A percentile compares a stretch with the other conserved stretches of the same genome.
Conservation (phyloP, 2,888 invertebrate genomes). For the Aspidapion aeneum region DNA sequence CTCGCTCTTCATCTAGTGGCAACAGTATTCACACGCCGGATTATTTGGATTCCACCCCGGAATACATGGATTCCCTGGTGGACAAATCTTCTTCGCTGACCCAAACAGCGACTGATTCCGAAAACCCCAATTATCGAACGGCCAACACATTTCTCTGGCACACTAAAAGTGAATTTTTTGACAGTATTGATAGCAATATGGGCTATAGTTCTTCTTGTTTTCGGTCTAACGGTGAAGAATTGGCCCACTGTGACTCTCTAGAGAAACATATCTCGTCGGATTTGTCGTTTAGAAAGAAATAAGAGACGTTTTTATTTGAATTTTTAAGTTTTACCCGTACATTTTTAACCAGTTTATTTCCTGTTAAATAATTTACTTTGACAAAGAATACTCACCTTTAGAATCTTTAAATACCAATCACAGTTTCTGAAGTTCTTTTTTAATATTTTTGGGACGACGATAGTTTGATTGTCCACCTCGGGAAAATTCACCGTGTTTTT, state of each 20-base stretch:
- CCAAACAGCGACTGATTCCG: constrained; percentile 39
- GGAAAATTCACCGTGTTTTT: no score
- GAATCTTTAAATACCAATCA: no score
- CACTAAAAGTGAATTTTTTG: constrained; percentile 54
- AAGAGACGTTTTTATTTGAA: no score
- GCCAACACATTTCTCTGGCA: constrained; percentile 57
- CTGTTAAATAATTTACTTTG: no score
- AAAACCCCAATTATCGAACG: constrained; percentile 44
- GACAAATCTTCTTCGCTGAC: constrained; percentile 42
- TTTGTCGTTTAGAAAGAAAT: constrained; percentile 32
- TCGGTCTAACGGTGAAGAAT: constrained; percentile 50
- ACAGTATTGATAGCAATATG: constrained; percentile 60
- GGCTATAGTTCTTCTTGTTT: constrained; percentile 47
- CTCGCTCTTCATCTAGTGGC: constrained; percentile 45
- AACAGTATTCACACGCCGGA: neutral
- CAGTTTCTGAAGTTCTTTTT: no score
- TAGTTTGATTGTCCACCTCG: no score
- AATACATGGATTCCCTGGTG: constrained; percentile 51
- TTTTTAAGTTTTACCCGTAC: no score
- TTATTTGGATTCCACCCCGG: neutral
- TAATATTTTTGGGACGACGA: no score
- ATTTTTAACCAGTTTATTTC: no score
- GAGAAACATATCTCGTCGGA: constrained; percentile 47
- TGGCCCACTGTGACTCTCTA: constrained; percentile 57
- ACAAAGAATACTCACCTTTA: no score